phyloP scores from a whole-genome alignment of 2,888 invertebrate genomes.

The Cerastis leucographa region DNA sequence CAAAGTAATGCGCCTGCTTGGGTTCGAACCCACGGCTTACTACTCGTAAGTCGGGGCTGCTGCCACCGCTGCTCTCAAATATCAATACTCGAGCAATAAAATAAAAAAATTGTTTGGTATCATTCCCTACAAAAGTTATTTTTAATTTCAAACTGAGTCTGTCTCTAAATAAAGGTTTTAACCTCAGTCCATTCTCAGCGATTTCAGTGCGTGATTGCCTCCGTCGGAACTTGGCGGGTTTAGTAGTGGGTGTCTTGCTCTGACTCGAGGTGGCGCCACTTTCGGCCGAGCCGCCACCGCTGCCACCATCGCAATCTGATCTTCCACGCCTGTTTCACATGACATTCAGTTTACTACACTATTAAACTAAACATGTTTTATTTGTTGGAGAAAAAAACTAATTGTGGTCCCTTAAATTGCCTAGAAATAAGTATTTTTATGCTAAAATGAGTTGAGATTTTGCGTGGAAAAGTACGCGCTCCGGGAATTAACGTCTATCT shows the following conservation, averaged over 20 bases:
- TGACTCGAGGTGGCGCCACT: constrained; percentile 88
- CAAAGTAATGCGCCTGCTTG: too few species aligned
- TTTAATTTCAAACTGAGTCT: neutral
- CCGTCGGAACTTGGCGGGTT: constrained; percentile 83
- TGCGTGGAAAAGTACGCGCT: neutral
- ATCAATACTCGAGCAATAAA: neutral
- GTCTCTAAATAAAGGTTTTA: constrained; percentile 42
- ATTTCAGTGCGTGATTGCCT: constrained; percentile 83
- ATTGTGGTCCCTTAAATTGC: too few species aligned
- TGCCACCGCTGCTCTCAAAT: too few species aligned
- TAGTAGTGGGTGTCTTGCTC: constrained; percentile 81
- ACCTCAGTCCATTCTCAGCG: constrained; percentile 83
- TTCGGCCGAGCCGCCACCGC: constrained; percentile 86
- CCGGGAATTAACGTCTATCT: neutral
- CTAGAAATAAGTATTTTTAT: constrained; percentile 5
- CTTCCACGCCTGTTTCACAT: constrained; percentile 75
- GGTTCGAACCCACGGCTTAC: too few species aligned
- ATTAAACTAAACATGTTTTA: too few species aligned
- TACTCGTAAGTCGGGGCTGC: too few species aligned
- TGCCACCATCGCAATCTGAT: constrained; percentile 86
- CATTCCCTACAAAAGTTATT: neutral
- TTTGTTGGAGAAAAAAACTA: too few species aligned
- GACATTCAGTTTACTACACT: constrained; percentile 28
- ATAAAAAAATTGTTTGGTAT: neutral
- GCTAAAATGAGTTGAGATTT: neutral